Evolutionary conservation across 2,113 vertebrate genomes (phyloP), one percentile per base, ranked within the genome.

Genomic region (Zosterops japonicus): DNA sequence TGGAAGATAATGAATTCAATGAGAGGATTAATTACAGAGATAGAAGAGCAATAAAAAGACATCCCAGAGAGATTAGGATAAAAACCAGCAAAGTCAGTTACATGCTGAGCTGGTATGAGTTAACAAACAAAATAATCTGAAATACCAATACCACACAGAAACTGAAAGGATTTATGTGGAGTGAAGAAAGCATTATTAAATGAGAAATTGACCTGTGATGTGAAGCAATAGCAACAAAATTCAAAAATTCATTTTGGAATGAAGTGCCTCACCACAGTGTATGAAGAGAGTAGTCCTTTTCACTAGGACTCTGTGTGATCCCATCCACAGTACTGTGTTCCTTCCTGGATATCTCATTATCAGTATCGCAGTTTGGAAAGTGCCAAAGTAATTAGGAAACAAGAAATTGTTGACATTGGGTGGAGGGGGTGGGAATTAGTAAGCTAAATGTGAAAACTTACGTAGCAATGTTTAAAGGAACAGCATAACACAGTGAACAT

Each of bases 11-110:
- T 70, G 74, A 83, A 93, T 88, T 94, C 33, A 88, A 63, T 69
- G 39, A 65, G 35, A 79, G 82, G 55, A 85, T 79, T 95, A 89
- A 85, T 95, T 70, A 61, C 50, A 90, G 90, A 74, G 55, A 67
- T 39, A 85, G 63, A 88, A 91, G 39, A 90, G 21, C 29, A 87
- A 83, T 87, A 87, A 85, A 85, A 85, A 95, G 25, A 22, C 61
- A 80, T 90, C 46, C 41, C 29, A 80, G 75, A 83, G 67, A 95
- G 47, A 80, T 80, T 63, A 90, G 61, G 63, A 70, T 25, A 76
- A 67, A 85, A 94, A 93, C 24, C 59, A 90, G 47, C 12, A 59
- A 89, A 83, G 18, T 74, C 41, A 61, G 72, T 82, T 82, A 31
- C 41, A 35, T 72, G 70, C 50, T 90, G 67, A 79, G 53, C 25